Evolutionary conservation across 2,113 vertebrate genomes (phyloP).

Genomic region (Pachypanchax playfairii): DNA sequence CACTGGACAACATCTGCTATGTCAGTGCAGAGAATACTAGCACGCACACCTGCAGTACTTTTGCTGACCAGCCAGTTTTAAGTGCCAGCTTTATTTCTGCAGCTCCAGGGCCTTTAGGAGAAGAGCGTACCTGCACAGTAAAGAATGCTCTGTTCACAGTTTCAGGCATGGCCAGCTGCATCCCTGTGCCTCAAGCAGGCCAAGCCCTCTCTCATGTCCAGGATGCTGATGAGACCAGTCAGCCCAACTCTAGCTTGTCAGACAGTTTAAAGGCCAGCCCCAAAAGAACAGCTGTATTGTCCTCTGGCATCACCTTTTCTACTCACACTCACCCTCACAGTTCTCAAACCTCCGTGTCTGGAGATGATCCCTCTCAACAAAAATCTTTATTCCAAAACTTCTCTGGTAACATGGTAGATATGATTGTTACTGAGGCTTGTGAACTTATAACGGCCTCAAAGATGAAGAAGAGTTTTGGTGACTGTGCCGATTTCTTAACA

Average conservation of each 20-base stretch:
- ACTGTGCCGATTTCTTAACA: constrained; percentile 79
- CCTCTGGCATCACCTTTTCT: constrained; percentile 73
- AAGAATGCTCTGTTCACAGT: constrained; percentile 92
- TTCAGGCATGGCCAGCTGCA: constrained; percentile 91
- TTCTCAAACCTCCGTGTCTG: constrained; percentile 35
- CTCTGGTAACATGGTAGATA: constrained; percentile 88
- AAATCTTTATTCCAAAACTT: constrained; percentile 78
- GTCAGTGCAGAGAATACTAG: constrained; percentile 82
- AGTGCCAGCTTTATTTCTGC: constrained; percentile 47
- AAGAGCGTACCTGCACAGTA: constrained; percentile 83
- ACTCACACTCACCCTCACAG: constrained; percentile 67
- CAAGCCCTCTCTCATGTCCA: constrained; percentile 83
- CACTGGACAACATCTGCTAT: constrained; percentile 87
- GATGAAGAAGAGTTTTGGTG: constrained; percentile 81
- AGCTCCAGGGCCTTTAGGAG: constrained; percentile 60
- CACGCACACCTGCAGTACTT: constrained; percentile 78
- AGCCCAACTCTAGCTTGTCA: constrained; percentile 55
- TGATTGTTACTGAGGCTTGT: constrained; percentile 89
- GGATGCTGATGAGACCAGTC: constrained; percentile 70
- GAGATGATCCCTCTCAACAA: constrained; percentile 62
- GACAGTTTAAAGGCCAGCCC: constrained; percentile 54
- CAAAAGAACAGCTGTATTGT: constrained; percentile 51
- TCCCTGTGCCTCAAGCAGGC: constrained; percentile 91
- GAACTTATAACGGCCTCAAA: constrained; percentile 84
- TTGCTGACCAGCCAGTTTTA: constrained; percentile 70